Base-by-base conservation (phyloP, 2,113 vertebrate species). In the Lepus americanus region DNA sequence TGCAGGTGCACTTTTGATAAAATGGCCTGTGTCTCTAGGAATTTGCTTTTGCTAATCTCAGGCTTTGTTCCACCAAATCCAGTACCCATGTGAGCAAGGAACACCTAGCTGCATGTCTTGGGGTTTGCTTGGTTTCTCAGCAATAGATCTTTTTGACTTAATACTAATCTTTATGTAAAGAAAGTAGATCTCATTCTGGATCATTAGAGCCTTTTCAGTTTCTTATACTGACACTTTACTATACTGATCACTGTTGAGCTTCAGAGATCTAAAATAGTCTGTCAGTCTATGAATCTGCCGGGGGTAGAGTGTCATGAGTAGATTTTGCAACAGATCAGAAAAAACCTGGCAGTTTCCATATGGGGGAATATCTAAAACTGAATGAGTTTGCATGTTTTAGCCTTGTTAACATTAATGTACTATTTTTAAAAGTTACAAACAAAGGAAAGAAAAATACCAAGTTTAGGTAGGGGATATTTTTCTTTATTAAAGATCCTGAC, bases 91-190 rank as follows among this genome's bases (percentile, higher is more conserved):
- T 63, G 87, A 61, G 44, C 70, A 94, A 78, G 79, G 85, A 96
- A 44, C 29, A 80, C 77, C 94, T 67, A 64, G 55, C 90, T 88
- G 36, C 78, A 17, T 87, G 91, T 95, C 91, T 94, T 95, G 90
- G 74, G 77, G 39, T 97, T 59, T 95, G 94, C 97, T 97, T 97
- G 91, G 86, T 94, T 97, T 90, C 96, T 97, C n/a, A 91, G 94
- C 97, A 92, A 67, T 95, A 97, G 63, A 96, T 82, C 87, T 97
- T 96, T 44, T 98, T 93, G 95, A 27, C 82, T 97, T 97, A 97
- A 93, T 98, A 91, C 85, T 98, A 89, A 81, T 87, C 95, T 98
- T 96, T 92, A 90, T 78, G 74, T 97, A 95, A 97, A 95, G 89
- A 94, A 95, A 81, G 85, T 87, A 94, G 76, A 92, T 96, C 83